Conservation (phyloP, 2,797 vertebrate genomes). For the Chaetodon trifasciatus region DNA sequence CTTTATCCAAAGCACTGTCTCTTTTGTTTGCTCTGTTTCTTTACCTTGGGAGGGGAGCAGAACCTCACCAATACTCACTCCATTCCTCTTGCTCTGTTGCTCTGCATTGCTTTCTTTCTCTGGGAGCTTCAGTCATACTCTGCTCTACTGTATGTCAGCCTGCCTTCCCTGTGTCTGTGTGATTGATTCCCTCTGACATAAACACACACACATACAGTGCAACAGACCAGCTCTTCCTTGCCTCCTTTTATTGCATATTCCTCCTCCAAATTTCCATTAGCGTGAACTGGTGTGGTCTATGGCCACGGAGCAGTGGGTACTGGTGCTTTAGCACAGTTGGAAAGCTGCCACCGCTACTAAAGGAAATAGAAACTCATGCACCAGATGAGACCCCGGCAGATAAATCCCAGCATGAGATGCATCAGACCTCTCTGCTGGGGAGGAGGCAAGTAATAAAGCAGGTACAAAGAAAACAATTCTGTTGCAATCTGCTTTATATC, state of each 20-base stretch:
- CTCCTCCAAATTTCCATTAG: slow-evolving; percentile 42
- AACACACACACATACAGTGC: slow-evolving; percentile 5
- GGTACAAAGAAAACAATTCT: slow-evolving; percentile 36
- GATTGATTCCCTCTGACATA: slow-evolving; percentile 31
- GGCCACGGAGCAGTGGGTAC: slow-evolving; percentile 25
- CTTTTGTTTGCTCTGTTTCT: slow-evolving; percentile 67
- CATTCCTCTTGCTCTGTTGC: slow-evolving; percentile 49
- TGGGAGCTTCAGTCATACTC: slow-evolving; percentile 23
- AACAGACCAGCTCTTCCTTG: slow-evolving; percentile 6
- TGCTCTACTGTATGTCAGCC: slow-evolving; percentile 23
- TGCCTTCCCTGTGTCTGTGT: slow-evolving; percentile 14
- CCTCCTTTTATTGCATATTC: slow-evolving; percentile 30
- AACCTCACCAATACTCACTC: slow-evolving; percentile 39
- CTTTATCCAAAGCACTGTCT: slow-evolving; percentile 40
- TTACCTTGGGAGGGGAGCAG: slow-evolving; percentile 59
- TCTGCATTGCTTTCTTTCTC: slow-evolving; percentile 46
- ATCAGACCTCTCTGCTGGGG: slow-evolving; percentile 28
- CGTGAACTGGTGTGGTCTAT: slow-evolving; percentile 18
- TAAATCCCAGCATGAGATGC: slow-evolving; percentile 48
- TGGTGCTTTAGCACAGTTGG: slow-evolving; percentile 42
- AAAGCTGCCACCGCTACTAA: slow-evolving; percentile 30
- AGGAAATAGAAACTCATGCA: slow-evolving; percentile 53
- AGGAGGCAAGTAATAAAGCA: slow-evolving; percentile 35
- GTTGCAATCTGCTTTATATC: slow-evolving; percentile 13
- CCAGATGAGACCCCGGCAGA: slow-evolving; percentile 53